Evolutionary conservation across 2,113 vertebrate species (phyloP).

Genomic region (Hippolais icterina): DNA sequence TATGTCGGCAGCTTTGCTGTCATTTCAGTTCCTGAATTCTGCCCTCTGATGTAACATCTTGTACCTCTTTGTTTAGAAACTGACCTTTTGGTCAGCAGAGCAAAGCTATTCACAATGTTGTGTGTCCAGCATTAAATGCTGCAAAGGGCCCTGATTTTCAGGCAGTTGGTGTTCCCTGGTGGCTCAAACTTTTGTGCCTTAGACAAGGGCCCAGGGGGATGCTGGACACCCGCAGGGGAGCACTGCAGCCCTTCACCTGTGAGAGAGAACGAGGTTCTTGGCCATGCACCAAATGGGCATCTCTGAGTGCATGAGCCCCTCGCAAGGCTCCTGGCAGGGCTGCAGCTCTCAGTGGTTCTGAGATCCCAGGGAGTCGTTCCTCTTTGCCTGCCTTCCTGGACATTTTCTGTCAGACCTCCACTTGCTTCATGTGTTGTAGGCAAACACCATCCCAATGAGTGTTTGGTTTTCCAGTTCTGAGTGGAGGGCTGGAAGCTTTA

Average conservation of each 20-base stretch:
- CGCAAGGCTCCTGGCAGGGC: not conserved
- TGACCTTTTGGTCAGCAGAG: not conserved
- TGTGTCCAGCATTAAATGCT: not conserved
- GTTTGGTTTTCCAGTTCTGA: not conserved
- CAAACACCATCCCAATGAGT: not conserved
- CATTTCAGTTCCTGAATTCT: not conserved
- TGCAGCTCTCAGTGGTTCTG: not conserved
- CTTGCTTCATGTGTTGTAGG: accelerated
- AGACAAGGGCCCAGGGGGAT: not conserved
- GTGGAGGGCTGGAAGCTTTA: not conserved
- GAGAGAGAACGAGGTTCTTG: not conserved
- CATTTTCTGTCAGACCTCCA: not conserved
- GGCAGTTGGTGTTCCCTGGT: not conserved
- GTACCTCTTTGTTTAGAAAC: not conserved
- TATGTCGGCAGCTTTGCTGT: not conserved
- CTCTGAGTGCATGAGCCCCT: not conserved
- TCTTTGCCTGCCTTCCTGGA: not conserved
- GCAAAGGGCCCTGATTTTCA: not conserved
- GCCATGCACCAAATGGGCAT: not conserved
- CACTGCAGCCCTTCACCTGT: accelerated
- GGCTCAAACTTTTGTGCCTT: not conserved
- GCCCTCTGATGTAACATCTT: not conserved
- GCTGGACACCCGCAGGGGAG: not conserved
- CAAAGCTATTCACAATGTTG: not conserved
- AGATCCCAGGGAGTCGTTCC: accelerated